Percentiles rank a stretch among this genome's conserved stretches.
Evolutionary conservation across 2,888 invertebrate genomes (phyloP).

Genomic region (Drosophila lutescens): DNA sequence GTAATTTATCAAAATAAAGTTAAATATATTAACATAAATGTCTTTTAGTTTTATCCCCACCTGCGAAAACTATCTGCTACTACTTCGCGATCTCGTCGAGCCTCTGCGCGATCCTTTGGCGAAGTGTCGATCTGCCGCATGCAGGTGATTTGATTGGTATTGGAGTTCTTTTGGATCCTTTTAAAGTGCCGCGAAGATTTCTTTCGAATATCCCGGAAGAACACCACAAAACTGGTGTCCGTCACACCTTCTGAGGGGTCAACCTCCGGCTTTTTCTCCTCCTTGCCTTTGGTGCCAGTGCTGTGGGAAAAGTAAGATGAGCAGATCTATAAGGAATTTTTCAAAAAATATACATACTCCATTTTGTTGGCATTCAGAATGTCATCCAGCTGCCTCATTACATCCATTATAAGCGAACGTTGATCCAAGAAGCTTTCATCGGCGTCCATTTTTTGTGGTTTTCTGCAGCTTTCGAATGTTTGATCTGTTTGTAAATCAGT

Average conservation of each 20-base stretch:
- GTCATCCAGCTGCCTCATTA: conserved; percentile 41
- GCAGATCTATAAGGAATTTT: neutral
- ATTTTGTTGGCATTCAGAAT: conserved; percentile 30
- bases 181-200: neutral
- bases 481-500: neutral
- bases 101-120: neutral
- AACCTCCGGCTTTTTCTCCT: conserved; percentile 30
- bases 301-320: neutral
- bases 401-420: conserved; percentile 41
- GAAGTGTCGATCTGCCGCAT: conserved; percentile 52
- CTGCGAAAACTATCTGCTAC: conserved; percentile 54
- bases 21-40: neutral
- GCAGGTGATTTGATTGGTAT: conserved; percentile 39
- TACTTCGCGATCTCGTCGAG: conserved; percentile 29
- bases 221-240: conserved; percentile 30
- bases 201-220: neutral
- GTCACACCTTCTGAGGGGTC: conserved; percentile 30
- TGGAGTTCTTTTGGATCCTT: neutral
- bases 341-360: conserved; percentile 34
- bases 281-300: conserved; percentile 27
- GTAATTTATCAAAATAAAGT: no score
- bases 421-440: conserved; percentile 45
- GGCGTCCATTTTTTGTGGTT: conserved; percentile 23
- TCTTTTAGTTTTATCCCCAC: conserved; percentile 8
- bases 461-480: neutral